phyloP scores from a whole-genome alignment of 2,888 invertebrate species.

The Acleris laterana region DNA sequence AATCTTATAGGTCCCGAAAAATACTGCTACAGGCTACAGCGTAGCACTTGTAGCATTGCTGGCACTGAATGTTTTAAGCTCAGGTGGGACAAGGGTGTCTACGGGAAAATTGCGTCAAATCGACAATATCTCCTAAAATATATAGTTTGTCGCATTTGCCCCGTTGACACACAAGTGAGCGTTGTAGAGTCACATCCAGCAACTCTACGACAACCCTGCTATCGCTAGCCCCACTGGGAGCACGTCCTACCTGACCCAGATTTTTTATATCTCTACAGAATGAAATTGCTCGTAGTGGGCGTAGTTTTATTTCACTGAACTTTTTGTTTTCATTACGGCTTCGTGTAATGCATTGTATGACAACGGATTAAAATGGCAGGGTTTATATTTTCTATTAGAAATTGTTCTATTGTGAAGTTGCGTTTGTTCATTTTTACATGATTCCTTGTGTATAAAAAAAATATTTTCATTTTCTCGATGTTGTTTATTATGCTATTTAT shows the following conservation, averaged over 20 bases:
- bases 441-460: too few relatives aligned
- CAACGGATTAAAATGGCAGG: conserved; percentile 32
- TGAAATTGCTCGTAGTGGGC: conserved; percentile 76
- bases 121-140: too few relatives aligned
- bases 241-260: conserved; percentile 73
- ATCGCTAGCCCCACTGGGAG: conserved; percentile 56
- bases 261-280: conserved; percentile 79
- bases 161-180: not conserved
- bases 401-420: conserved; percentile 1
- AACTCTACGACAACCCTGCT: conserved; percentile 43
- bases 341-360: conserved; percentile 12
- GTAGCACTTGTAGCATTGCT: not conserved
- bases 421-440: not conserved
- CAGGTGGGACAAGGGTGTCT: too few relatives aligned
- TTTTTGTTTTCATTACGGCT: conserved; percentile 36
- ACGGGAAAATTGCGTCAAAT: too few relatives aligned
- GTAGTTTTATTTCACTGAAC: conserved; percentile 33
- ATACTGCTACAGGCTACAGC: too few relatives aligned
- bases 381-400: conserved; percentile 29
- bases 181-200: conserved; percentile 48
- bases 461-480: too few relatives aligned
- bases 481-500: too few relatives aligned
- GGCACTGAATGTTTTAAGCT: not conserved
- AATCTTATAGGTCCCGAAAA: too few relatives aligned
- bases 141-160: too few relatives aligned